Base-by-base conservation (phyloP, 2,797 vertebrate genomes). In the Mallotus villosus region DNA sequence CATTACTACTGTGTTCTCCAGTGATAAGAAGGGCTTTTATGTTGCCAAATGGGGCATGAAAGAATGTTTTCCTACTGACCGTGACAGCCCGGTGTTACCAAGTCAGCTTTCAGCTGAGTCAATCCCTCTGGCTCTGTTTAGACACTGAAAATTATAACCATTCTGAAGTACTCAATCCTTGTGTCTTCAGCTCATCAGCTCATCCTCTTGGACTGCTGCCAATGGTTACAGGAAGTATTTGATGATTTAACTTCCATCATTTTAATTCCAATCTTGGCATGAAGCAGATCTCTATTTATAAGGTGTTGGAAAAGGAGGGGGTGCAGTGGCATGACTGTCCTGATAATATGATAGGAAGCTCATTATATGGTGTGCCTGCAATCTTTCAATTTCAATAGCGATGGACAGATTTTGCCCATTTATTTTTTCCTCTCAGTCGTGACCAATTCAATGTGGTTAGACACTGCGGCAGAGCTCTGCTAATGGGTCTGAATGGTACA, bases 41-140 rank as follows among this genome's bases (percentile, higher is more conserved):
- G 27, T 41, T 78, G 75, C 62, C 83, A 82, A 91, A 89, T 90
- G 82, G 83, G 82, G 85, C 89, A 85, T 90, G 85, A 88, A 90
- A 12, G 41, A 46, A 8, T 84, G 80, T 82, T 76, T 72, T 58
- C 70, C 77, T 75, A 76, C 75, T 85, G 81, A 84, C 84, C 84
- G 74, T 82, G 75, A 81, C 9, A 21, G 41, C 55, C 55, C 2
- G n/a, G 22, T 72, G 62, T 72, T 74, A 29, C 21, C 63, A 21
- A 71, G 21, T 67, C 49, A 22, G 24, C n/a, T 16, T n/a, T n/a
- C 32, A 65, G 57, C 1, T 21, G 5, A 24, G 24, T 32, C 11
- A 32, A 41, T 7, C 70, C 16, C n/a, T 55, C 53, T 55, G 16
- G 17, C 8, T 46, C 41, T 46, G 41, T 46, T 46, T 46, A 46